Conservation (phyloP, 2,888 invertebrate genomes). For the Scelioninae gen. 1 region DNA sequence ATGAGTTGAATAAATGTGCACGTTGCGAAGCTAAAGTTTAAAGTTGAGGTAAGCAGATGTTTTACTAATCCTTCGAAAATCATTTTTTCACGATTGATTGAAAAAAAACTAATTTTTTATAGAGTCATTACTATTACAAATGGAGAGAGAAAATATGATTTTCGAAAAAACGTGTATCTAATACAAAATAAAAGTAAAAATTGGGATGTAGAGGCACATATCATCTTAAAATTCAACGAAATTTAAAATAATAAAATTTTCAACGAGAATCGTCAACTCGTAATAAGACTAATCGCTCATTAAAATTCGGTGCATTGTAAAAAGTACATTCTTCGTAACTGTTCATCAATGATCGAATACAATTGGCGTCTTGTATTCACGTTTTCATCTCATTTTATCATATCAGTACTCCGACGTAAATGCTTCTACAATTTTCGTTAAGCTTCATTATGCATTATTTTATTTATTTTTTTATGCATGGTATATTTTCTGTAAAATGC, state of each 20-base stretch:
- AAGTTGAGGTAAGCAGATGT: conserved; percentile 61
- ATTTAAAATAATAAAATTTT: conserved; percentile 30
- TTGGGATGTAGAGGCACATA: conserved; percentile 42
- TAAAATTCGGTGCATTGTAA: conserved; percentile 44
- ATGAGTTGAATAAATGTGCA: conserved; percentile 40
- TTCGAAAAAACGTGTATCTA: conserved; percentile 55
- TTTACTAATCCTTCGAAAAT: conserved; percentile 62
- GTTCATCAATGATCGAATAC: conserved; percentile 46
- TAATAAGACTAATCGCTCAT: conserved; percentile 65
- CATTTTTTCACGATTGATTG: conserved; percentile 31
- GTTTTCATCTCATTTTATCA: conserved; percentile 65
- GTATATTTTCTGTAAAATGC: conserved; percentile 9
- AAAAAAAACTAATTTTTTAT: neutral
- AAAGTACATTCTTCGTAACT: conserved; percentile 45
- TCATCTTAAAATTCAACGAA: conserved; percentile 41
- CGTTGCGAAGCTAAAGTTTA: conserved; percentile 43
- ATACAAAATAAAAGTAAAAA: conserved; percentile 28
- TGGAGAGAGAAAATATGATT: conserved; percentile 43
- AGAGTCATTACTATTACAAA: neutral
- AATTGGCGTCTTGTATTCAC: conserved; percentile 57
- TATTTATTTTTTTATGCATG: conserved; percentile 30
- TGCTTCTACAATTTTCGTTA: conserved; percentile 37
- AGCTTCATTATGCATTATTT: conserved; percentile 39
- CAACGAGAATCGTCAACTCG: conserved; percentile 54
- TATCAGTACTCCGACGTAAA: conserved; percentile 12